Conservation (phyloP, 2,888 invertebrate genomes). For the Perdita meconis region DNA sequence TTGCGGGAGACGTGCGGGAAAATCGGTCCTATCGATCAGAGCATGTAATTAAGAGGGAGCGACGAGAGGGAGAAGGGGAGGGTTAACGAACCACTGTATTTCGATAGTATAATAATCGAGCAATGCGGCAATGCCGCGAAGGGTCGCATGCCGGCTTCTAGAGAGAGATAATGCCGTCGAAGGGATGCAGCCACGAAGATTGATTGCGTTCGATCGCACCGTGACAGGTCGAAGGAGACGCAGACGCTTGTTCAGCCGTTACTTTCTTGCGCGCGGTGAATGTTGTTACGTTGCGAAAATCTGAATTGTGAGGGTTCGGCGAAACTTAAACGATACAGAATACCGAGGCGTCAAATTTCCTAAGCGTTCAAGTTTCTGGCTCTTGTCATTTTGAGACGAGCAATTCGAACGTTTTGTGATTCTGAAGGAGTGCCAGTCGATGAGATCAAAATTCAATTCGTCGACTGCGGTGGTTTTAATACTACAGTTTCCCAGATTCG, state of each 20-base stretch:
- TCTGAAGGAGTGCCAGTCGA: not conserved
- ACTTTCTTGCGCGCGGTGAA: not conserved
- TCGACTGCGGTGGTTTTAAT: no score
- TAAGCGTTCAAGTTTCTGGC: not conserved
- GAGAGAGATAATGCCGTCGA: slow-evolving; percentile 71
- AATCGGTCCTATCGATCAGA: slow-evolving; percentile 67
- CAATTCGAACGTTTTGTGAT: not conserved
- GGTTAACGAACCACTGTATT: slow-evolving; percentile 67
- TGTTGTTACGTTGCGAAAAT: not conserved
- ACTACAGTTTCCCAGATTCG: no score
- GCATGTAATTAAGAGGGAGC: slow-evolving; percentile 62
- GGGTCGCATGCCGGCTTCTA: slow-evolving; percentile 48
- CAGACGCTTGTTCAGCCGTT: not conserved
- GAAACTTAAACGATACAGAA: not conserved
- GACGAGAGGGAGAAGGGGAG: slow-evolving; percentile 4
- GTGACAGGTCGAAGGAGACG: slow-evolving; percentile 12
- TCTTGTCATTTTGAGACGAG: not conserved
- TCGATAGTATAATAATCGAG: slow-evolving; percentile 70
- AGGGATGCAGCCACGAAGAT: slow-evolving; percentile 59
- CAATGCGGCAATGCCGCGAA: slow-evolving; percentile 46
- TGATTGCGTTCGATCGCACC: slow-evolving; percentile 57
- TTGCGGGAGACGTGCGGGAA: slow-evolving; percentile 57
- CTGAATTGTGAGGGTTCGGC: not conserved
- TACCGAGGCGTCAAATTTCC: not conserved
- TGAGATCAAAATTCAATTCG: not conserved